Base-by-base conservation (phyloP, 2,888 invertebrate species). In the Platycheirus rosarum region DNA sequence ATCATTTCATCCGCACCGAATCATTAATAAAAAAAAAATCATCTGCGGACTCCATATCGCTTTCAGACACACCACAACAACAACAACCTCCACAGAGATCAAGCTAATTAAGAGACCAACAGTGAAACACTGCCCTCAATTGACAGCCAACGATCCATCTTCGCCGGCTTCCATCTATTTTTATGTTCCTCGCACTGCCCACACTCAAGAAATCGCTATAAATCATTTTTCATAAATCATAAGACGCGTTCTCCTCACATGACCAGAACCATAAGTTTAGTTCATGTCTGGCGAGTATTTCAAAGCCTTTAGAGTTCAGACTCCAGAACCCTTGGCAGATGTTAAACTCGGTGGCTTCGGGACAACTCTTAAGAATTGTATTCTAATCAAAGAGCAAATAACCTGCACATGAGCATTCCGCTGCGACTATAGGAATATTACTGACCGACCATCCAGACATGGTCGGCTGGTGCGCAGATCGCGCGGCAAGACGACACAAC, bases 201-300 rank as follows among this genome's bases (percentile, higher is more conserved):
- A 6, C 23, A 68, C 66, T 77, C 69, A 63, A 35, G 23, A 13
- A 32, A 65, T 11, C 29, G 14, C 71, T 75, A 85, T 85, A 85
- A 85, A 86, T 86, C 85, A 85, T 86, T 85, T 86, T 86, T 85
- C 86, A 86, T 86, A 86, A 86, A 86, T 85, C 86, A 86, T 86
- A 69, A 63, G 68, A 73, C 62, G 62, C 48, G 35, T 46, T 51
- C 69, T 48, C 8, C 55, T 66, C 71, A 77, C 82, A 60, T 70
- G 80, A 71, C 71, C 71, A 73, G 66, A 77, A 68, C 77, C 71
- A 82, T 73, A 82, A 70, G 70, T 63, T 46, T 29, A 66, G 35
- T 35, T 32, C 53, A 13, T 40, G 57, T 55, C 32, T 32, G 35
- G 6, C 18, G n/a, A 6, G 6, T 32, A 18, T 8, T 9, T 14